Evolutionary conservation across 2,797 vertebrate genomes (phyloP).

Genomic region (Anabas testudineus): DNA sequence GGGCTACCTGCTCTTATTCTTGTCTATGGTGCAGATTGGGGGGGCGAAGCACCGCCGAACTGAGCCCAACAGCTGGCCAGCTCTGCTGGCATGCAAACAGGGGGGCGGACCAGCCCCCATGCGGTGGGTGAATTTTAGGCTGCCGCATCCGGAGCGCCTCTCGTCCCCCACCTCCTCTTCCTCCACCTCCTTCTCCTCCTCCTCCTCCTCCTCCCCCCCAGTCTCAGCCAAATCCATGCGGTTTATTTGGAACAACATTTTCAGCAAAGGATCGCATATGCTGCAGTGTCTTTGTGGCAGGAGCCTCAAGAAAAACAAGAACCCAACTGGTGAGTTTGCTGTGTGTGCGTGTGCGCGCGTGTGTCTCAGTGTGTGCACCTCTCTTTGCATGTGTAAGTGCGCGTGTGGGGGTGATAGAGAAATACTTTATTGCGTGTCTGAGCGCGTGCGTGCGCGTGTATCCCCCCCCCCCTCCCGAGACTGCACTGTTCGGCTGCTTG

Average conservation of each 20-base stretch:
- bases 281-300: slow-evolving; percentile 99
- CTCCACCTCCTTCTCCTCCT: slow-evolving; percentile 48
- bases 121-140: slow-evolving; percentile 94
- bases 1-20: slow-evolving; percentile 87
- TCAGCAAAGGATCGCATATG: slow-evolving; percentile 99
- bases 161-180: slow-evolving; percentile 70
- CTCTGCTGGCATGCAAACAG: slow-evolving; percentile 96
- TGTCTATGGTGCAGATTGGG: slow-evolving; percentile 97
- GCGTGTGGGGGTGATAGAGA: slow-evolving; percentile 19
- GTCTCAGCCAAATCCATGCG: slow-evolving; percentile 98
- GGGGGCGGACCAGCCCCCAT: slow-evolving; percentile 93
- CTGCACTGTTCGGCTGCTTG: slow-evolving; percentile 66
- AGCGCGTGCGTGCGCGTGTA: slow-evolving; percentile 6
- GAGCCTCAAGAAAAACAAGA: slow-evolving; percentile 99
- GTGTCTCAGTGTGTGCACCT: slow-evolving; percentile 5
- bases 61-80: slow-evolving; percentile 89
- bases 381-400: slow-evolving; percentile 2
- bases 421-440: slow-evolving; percentile 52
- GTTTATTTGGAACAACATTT: slow-evolving; percentile 99
- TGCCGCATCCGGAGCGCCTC: slow-evolving; percentile 94
- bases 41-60: slow-evolving; percentile 86
- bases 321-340: slow-evolving; percentile 92
- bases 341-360: neutral
- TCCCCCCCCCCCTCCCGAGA: slow-evolving; percentile 24
- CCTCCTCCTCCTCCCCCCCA: slow-evolving; percentile 61